These are phyloP conservation scores for Mohoua ochrocephala DNA, from an alignment of 2,113 vertebrate species.

Conservation along the genomic window DNA sequence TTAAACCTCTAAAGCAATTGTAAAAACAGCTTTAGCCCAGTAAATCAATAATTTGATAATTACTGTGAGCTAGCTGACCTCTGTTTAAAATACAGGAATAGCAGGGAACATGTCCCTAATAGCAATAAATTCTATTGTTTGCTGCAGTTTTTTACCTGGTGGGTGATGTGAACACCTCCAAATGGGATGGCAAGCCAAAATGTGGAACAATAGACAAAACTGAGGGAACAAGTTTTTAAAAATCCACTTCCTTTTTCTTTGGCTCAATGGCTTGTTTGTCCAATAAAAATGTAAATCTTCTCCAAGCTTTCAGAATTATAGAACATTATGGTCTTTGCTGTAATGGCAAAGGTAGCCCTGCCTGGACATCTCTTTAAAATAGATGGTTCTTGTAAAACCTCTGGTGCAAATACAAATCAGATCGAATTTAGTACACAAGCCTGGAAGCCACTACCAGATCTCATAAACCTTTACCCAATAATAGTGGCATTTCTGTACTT, in stretches of 20 bases:
- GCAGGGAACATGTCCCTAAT: not conserved
- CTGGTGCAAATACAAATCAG: not conserved
- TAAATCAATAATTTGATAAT: conserved; percentile 70
- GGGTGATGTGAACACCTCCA: not conserved
- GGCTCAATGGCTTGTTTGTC: not conserved
- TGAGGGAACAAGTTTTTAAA: not conserved
- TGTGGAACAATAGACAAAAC: not conserved
- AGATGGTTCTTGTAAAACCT: not conserved
- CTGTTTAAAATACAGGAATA: conserved; percentile 49
- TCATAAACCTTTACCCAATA: not conserved
- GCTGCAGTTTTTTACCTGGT: not conserved
- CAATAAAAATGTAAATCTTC: not conserved
- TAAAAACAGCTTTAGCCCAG: conserved; percentile 37
- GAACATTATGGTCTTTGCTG: not conserved
- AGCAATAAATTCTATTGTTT: not conserved
- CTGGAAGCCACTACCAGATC: not conserved
- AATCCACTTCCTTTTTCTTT: not conserved
- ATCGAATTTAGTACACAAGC: not conserved
- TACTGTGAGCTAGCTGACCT: conserved; percentile 49
- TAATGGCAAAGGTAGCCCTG: not conserved
- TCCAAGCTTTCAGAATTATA: not conserved
- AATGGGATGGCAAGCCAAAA: not conserved
- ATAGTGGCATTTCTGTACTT: not conserved
- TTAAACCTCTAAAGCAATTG: conserved; percentile 57
- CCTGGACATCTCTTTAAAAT: not conserved